Conservation (phyloP, 2,797 vertebrate genomes). For the Gymnothorax reevesii region DNA sequence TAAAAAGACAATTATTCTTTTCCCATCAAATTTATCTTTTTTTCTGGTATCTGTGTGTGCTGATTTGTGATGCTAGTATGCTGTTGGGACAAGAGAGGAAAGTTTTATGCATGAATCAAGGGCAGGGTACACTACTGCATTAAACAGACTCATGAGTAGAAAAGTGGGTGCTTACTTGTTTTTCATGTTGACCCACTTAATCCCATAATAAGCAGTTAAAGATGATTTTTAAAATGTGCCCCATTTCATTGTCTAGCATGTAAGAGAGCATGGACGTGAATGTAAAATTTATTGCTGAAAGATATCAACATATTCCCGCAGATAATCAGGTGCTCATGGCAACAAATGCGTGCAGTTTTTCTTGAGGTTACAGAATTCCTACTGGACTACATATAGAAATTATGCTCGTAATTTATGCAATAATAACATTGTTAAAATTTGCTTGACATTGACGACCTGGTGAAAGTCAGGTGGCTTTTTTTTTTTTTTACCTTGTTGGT, state of each 20-base stretch:
- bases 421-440: not conserved
- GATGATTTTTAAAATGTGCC: not conserved
- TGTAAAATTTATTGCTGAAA: not conserved
- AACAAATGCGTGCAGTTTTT: not conserved
- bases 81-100: no score
- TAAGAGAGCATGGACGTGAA: not conserved
- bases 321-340: not conserved
- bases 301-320: slow-evolving; percentile 3
- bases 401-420: not conserved
- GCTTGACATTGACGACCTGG: not conserved
- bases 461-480: not conserved
- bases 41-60: no score
- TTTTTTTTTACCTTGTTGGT: not conserved
- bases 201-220: not conserved
- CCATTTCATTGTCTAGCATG: not conserved
- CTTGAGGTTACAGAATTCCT: not conserved
- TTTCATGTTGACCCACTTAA: not conserved
- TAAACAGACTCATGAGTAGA: not conserved
- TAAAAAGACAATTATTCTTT: no score
- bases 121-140: no score
- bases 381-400: not conserved
- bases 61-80: no score
- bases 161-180: not conserved
- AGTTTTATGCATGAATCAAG: no score
- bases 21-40: no score